Evolutionary conservation across 2,888 invertebrate genomes (phyloP).

Genomic region (Barypeithes pellucidus): DNA sequence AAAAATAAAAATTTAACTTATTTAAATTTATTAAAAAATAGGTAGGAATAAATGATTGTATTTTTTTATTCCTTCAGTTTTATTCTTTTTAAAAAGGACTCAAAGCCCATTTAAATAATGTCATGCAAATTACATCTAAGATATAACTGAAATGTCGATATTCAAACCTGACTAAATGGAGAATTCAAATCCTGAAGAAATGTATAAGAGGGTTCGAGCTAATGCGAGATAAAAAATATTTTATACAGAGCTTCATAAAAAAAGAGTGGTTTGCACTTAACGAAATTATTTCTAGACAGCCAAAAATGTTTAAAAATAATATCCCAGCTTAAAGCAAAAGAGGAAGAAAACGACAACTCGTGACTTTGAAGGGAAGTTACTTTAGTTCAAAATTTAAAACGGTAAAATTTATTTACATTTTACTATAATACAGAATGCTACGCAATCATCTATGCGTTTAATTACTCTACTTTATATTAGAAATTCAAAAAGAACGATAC

Average conservation of each 20-base stretch:
- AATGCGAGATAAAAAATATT: conserved; percentile 26
- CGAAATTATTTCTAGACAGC: conserved; percentile 1
- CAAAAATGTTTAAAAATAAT: background rate
- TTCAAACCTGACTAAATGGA: conserved; percentile 37
- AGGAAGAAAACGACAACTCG: too few species aligned
- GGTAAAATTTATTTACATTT: too few species aligned
- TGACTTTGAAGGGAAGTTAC: too few species aligned
- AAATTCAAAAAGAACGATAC: too few species aligned
- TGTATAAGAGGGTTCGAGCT: conserved; percentile 21
- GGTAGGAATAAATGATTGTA: conserved; percentile 42
- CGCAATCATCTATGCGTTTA: too few species aligned
- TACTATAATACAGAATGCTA: too few species aligned
- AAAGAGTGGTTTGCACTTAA: background rate
- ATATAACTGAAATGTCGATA: conserved; percentile 45
- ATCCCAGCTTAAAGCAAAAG: background rate
- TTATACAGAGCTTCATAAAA: conserved; percentile 20
- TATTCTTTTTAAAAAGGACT: conserved; percentile 40
- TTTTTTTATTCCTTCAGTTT: conserved; percentile 40
- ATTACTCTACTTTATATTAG: too few species aligned
- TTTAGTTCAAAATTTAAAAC: too few species aligned
- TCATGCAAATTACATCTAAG: conserved; percentile 48
- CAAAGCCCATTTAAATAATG: conserved; percentile 47
- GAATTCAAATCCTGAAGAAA: conserved; percentile 31
- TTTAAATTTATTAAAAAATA: conserved; percentile 41
- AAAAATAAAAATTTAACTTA: conserved; percentile 34